These are phyloP conservation scores for Montipora foliosa DNA, from an alignment of 64 coral and sea anemone species.

Conservation along the genomic window DNA sequence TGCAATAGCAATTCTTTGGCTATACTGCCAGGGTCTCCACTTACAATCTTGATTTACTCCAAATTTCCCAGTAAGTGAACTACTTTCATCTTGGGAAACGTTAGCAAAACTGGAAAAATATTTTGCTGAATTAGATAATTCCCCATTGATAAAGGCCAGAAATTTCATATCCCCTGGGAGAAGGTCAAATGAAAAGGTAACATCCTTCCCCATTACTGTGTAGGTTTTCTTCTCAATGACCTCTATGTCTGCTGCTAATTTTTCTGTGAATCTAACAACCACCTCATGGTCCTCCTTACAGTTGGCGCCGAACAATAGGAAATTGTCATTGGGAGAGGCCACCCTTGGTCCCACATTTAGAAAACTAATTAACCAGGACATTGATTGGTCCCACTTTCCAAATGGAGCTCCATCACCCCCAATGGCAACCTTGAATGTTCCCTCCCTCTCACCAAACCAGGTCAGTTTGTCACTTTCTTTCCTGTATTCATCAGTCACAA, in stretches of 20 bases:
- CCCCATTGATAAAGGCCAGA: slow-evolving; percentile 51
- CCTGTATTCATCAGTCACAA: slow-evolving; percentile 33
- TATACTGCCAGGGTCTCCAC: slow-evolving; percentile 62
- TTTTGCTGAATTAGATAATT: slow-evolving; percentile 38
- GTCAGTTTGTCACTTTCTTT: slow-evolving; percentile 30
- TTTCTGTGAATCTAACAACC: slow-evolving; percentile 3
- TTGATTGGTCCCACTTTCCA: slow-evolving; percentile 48
- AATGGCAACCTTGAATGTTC: slow-evolving; percentile 55
- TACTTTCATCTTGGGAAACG: slow-evolving; percentile 20
- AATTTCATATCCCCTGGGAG: slow-evolving; percentile 76
- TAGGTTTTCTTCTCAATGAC: slow-evolving; percentile 15
- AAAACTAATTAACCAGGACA: slow-evolving; percentile 56
- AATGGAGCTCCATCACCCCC: slow-evolving; percentile 53
- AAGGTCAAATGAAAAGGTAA: slow-evolving; percentile 47
- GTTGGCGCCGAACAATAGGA: slow-evolving; percentile 20
- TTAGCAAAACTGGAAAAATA: slow-evolving; percentile 75
- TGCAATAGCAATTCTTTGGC: slow-evolving; percentile 30
- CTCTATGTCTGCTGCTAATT: slow-evolving; percentile 27
- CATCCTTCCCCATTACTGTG: slow-evolving; percentile 25
- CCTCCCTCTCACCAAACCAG: slow-evolving; percentile 60
- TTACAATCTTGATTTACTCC: slow-evolving; percentile 26
- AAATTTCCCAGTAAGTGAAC: slow-evolving; percentile 37
- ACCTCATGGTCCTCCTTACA: slow-evolving; percentile 30
- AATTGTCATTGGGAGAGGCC: slow-evolving; percentile 39
- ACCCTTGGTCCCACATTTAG: slow-evolving; percentile 36